A percentile compares a stretch with the other conserved stretches of the same genome.
Conservation (phyloP, 2,888 invertebrate species). For the Rugalucina vietnamica region DNA sequence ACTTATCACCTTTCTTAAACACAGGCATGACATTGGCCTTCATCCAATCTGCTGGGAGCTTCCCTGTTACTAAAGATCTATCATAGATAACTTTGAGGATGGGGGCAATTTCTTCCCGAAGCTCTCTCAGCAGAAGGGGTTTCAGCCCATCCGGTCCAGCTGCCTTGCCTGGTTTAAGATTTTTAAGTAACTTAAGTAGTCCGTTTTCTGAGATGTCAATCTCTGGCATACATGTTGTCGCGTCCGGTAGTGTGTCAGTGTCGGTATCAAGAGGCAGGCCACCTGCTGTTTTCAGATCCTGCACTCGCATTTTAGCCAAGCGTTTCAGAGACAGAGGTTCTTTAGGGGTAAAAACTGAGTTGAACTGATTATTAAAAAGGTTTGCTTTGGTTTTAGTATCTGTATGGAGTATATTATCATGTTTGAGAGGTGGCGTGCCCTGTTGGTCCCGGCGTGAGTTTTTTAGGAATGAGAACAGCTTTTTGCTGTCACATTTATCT, state of each 20-base stretch:
- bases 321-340: not conserved
- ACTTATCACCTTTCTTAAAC: too few species aligned
- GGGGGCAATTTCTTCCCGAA: not conserved
- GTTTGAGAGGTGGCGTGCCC: not conserved
- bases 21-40: too few species aligned
- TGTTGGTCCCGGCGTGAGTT: not conserved
- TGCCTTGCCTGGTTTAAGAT: not conserved
- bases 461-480: not conserved
- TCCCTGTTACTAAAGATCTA: too few species aligned
- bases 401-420: not conserved
- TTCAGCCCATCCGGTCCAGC: not conserved
- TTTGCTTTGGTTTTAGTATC: not conserved
- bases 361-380: not conserved
- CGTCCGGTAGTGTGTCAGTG: not conserved
- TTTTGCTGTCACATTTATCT: not conserved
- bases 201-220: not conserved
- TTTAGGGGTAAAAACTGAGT: not conserved
- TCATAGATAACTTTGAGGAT: too few species aligned
- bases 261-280: not conserved
- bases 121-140: not conserved
- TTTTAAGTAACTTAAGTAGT: not conserved
- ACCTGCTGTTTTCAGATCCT: not conserved
- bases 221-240: not conserved
- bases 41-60: too few species aligned
- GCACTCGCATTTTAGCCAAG: too few species aligned